These are phyloP conservation scores for Catharus bicknelli DNA, from an alignment of 2,113 vertebrate genomes.

Conservation along the genomic window DNA sequence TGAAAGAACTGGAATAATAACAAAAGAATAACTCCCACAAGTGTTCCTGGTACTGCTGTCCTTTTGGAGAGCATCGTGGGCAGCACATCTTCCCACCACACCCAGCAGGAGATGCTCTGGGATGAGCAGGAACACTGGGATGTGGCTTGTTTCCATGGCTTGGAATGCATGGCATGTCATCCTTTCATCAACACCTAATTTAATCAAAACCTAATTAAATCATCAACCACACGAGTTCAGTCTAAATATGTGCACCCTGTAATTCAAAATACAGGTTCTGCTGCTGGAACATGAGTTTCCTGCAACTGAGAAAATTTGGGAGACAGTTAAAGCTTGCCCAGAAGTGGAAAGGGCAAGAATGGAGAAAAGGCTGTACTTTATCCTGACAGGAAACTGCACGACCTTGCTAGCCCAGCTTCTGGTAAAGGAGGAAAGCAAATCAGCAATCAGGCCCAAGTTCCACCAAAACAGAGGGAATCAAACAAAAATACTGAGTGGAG, in stretches of 20 bases:
- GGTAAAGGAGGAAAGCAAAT: neutral
- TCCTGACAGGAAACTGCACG: neutral
- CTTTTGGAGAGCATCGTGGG: neutral
- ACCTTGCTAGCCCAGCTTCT: neutral
- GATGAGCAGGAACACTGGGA: neutral
- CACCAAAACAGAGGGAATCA: neutral
- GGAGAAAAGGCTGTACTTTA: neutral
- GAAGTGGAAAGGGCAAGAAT: neutral
- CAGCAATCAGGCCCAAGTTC: neutral
- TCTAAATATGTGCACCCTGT: neutral
- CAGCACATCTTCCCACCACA: neutral
- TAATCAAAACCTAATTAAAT: neutral
- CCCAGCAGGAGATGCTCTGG: neutral
- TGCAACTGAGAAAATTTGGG: neutral
- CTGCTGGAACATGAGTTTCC: neutral
- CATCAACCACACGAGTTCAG: neutral
- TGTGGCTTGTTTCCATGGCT: neutral
- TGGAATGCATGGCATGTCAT: neutral
- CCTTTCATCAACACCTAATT: neutral
- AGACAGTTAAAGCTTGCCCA: neutral
- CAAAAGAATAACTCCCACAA: neutral
- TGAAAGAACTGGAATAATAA: neutral
- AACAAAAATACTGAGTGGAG: neutral
- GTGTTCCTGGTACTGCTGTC: accelerated
- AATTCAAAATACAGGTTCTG: neutral